Percentiles rank a stretch among this genome's conserved stretches.
phyloP scores from a whole-genome alignment of 2,113 vertebrate species.

The Odobenus rosmarus region DNA sequence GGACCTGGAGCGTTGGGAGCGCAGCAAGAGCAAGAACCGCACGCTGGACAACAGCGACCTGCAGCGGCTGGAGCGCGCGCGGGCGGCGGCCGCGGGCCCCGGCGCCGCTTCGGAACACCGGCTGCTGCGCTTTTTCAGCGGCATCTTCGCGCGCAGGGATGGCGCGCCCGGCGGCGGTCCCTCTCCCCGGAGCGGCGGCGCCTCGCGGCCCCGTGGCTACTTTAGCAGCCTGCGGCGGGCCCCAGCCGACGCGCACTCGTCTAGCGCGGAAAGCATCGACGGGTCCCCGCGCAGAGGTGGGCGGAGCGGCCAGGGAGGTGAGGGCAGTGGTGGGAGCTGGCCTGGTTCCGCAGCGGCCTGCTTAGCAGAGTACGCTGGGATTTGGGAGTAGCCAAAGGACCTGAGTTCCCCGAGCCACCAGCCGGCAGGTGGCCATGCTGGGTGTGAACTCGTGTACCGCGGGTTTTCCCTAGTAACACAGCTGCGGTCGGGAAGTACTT shows the following conservation, averaged over 20 bases:
- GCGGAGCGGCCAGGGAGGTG: background rate
- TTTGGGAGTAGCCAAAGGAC: background rate
- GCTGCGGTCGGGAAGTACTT: background rate
- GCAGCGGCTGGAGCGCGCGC: conserved; percentile 88
- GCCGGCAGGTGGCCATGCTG: rapidly evolving
- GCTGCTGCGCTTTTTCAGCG: conserved; percentile 94
- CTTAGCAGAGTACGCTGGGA: rapidly evolving
- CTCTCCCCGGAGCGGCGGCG: conserved; percentile 79
- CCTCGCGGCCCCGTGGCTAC: conserved; percentile 84
- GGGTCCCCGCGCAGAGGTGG: conserved; percentile 90
- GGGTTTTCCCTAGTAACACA: too few relatives aligned
- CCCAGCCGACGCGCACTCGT: conserved; percentile 83
- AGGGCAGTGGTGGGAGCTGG: rapidly evolving
- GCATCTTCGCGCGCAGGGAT: conserved; percentile 92
- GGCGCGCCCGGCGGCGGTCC: conserved; percentile 85
- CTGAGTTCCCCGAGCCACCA: background rate
- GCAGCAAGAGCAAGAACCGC: conserved; percentile 90
- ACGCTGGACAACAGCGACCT: conserved; percentile 96
- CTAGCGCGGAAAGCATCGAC: conserved; percentile 92
- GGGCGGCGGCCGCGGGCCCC: conserved; percentile 79
- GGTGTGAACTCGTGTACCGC: rapidly evolving
- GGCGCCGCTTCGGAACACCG: conserved; percentile 86
- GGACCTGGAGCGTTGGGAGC: conserved; percentile 89
- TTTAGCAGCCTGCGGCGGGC: conserved; percentile 85
- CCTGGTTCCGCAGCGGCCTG: background rate